These are phyloP conservation scores for Papilio glaucus DNA, from an alignment of 1,140 invertebrate genomes.

Conservation along the genomic window DNA sequence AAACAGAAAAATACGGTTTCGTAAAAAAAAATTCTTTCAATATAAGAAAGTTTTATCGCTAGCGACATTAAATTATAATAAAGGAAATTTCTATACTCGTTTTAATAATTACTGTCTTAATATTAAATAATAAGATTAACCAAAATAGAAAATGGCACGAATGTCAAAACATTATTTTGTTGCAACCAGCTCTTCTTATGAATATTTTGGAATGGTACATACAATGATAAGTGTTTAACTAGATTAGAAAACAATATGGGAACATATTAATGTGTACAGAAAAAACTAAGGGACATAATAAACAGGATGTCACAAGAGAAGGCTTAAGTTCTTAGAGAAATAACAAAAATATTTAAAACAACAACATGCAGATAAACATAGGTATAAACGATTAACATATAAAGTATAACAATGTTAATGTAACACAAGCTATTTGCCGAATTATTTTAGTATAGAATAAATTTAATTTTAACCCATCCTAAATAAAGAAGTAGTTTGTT, in stretches of 20 bases:
- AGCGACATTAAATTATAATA: not conserved
- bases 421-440: slow-evolving; percentile 48
- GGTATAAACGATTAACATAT: slow-evolving; percentile 66
- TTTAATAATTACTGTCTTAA: slow-evolving; percentile 42
- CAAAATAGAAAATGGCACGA: slow-evolving; percentile 64
- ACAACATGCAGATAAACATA: slow-evolving; percentile 56
- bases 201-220: slow-evolving; percentile 60
- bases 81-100: not conserved
- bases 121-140: slow-evolving; percentile 41
- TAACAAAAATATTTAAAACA: slow-evolving; percentile 54
- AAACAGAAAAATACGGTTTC: slow-evolving; percentile 3
- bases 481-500: slow-evolving; percentile 20
- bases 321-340: slow-evolving; percentile 39
- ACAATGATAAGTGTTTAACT: slow-evolving; percentile 42
- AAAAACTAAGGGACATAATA: slow-evolving; percentile 31
- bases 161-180: slow-evolving; percentile 48
- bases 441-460: slow-evolving; percentile 16
- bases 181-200: slow-evolving; percentile 37
- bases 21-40: not conserved
- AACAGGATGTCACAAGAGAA: slow-evolving; percentile 30
- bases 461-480: slow-evolving; percentile 3
- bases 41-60: not conserved
- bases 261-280: slow-evolving; percentile 37
- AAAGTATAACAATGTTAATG: slow-evolving; percentile 67
- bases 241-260: slow-evolving; percentile 36